A percentile compares a stretch with the other conserved stretches of the same genome.
Evolutionary conservation across 2,797 vertebrate species (phyloP).

Genomic region (Phalloptychus januarius): DNA sequence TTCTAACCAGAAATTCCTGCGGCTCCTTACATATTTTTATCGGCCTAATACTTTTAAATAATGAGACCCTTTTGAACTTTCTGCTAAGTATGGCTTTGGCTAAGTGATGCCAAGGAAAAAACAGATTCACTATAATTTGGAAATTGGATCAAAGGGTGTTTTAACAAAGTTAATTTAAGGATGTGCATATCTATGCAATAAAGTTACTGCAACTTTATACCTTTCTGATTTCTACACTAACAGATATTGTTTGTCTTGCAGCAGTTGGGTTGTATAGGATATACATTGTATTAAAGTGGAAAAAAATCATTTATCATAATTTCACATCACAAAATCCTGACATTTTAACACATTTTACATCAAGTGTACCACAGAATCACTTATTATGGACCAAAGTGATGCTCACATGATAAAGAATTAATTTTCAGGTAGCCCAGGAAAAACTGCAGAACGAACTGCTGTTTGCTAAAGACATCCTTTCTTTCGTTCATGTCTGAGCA

Average conservation of each 20-base stretch:
- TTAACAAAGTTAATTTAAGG: background rate
- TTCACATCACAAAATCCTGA: background rate
- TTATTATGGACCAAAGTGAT: constrained; percentile 12
- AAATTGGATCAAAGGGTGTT: background rate
- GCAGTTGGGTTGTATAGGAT: background rate
- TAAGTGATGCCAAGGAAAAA: background rate
- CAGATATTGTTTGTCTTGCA: background rate
- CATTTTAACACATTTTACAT: background rate
- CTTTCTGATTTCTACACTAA: background rate
- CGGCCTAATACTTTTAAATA: background rate
- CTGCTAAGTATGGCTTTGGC: background rate
- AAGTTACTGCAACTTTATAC: background rate
- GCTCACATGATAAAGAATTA: constrained; percentile 64
- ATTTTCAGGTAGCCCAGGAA: constrained; percentile 78
- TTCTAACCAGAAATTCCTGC: background rate
- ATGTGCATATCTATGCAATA: background rate
- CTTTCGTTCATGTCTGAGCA: constrained; percentile 64
- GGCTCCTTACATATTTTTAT: background rate
- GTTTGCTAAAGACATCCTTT: constrained; percentile 61
- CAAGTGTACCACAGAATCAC: background rate
- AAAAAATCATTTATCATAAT: background rate
- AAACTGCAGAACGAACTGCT: constrained; percentile 81
- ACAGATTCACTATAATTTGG: background rate
- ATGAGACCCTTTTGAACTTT: background rate
- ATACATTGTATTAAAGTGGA: background rate